Evolutionary conservation across 1,140 invertebrate genomes (phyloP).

Genomic region (Cotesia vestalis): DNA sequence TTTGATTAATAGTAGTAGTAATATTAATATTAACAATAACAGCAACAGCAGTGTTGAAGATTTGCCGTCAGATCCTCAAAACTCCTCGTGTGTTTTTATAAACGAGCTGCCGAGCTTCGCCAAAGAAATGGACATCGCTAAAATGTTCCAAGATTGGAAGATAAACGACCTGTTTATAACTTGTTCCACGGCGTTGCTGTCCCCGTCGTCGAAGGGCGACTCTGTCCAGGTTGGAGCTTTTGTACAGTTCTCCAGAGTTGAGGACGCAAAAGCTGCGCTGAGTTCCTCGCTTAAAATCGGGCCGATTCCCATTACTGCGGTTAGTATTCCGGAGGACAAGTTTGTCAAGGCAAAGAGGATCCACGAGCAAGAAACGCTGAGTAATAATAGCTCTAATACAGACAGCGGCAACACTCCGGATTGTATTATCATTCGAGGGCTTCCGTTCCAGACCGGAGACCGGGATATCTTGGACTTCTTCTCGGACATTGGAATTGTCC

Average conservation of each 20-base stretch:
- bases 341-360: constrained; percentile 67
- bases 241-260: constrained; percentile 76
- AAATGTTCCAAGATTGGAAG: constrained; percentile 77
- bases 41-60: constrained; percentile 41
- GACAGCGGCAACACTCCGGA: constrained; percentile 54
- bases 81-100: constrained; percentile 70
- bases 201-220: constrained; percentile 66
- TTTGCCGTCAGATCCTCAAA: constrained; percentile 31
- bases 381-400: constrained; percentile 46
- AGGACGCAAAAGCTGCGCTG: constrained; percentile 73
- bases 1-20: neutral
- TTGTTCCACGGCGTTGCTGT: neutral
- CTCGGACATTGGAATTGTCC: constrained; percentile 77
- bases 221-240: constrained; percentile 69
- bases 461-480: constrained; percentile 84
- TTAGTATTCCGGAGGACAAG: constrained; percentile 65
- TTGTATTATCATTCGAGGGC: constrained; percentile 77
- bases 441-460: constrained; percentile 79
- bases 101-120: constrained; percentile 78
- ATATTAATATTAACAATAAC: constrained; percentile 45
- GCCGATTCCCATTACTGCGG: constrained; percentile 67
- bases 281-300: constrained; percentile 68
- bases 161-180: constrained; percentile 74
- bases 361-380: constrained; percentile 54
- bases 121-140: constrained; percentile 80